A percentile compares a stretch with the other conserved stretches of the same genome.
Evolutionary conservation across 1,140 invertebrate genomes (phyloP).

Genomic region (Apis cerana): DNA sequence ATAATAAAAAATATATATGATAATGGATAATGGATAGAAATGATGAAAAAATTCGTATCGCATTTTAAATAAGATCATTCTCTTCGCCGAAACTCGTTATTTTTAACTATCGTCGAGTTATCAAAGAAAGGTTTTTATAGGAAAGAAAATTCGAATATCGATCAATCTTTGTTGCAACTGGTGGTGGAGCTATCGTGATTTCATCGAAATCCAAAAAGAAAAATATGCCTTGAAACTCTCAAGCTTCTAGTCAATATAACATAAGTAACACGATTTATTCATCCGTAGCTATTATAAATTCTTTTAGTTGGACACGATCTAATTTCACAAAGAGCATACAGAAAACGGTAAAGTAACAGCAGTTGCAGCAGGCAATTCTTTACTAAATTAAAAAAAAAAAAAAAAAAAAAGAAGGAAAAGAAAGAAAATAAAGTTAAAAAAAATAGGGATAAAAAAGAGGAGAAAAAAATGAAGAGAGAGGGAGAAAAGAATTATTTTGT

Average conservation of each 20-base stretch:
- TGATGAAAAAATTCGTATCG: no score
- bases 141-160: no score
- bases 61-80: no score
- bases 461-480: no score
- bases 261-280: conserved; percentile 25
- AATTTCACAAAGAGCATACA: conserved; percentile 30
- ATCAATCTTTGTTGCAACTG: not conserved
- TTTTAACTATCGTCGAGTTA: not conserved
- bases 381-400: conserved; percentile 19
- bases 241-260: not conserved
- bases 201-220: not conserved
- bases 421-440: no score
- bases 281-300: conserved; percentile 19
- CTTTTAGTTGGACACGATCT: conserved; percentile 25
- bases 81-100: no score
- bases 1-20: no score
- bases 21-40: no score
- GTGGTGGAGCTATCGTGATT: not conserved
- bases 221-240: not conserved
- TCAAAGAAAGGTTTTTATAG: not conserved
- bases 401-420: no score
- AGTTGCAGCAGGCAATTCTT: conserved; percentile 2
- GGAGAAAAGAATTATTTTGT: conserved; percentile 1
- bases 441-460: no score
- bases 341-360: conserved; percentile 7